phyloP scores from a whole-genome alignment of 2,888 invertebrate genomes.

The Cabera pusaria region DNA sequence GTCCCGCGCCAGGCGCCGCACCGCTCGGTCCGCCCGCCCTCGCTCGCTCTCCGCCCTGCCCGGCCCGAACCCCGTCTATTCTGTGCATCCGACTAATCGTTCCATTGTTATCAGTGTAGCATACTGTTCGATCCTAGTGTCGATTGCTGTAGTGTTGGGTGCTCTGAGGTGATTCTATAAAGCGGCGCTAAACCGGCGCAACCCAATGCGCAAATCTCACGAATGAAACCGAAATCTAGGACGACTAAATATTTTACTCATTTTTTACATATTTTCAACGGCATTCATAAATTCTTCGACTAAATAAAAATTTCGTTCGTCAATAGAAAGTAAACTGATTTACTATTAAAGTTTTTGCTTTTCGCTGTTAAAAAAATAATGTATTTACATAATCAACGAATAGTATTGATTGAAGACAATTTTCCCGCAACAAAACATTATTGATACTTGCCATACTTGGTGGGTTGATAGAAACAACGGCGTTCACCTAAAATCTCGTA shows the following conservation, averaged over 20 bases:
- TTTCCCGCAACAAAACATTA: too few species aligned
- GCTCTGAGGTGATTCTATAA: constrained; percentile 51
- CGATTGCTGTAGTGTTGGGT: constrained; percentile 12
- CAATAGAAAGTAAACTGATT: too few species aligned
- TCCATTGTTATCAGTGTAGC: constrained; percentile 6
- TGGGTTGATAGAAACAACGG: too few species aligned
- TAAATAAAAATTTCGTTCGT: too few species aligned
- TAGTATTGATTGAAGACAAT: too few species aligned
- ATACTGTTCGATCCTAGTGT: constrained; percentile 16
- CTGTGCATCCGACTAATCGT: constrained; percentile 18
- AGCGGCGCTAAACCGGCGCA: constrained; percentile 65
- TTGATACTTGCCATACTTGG: too few species aligned
- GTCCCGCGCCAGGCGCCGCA: constrained; percentile 79
- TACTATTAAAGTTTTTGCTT: too few species aligned
- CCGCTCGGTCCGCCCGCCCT: constrained; percentile 64
- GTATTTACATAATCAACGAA: too few species aligned
- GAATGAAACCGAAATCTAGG: constrained; percentile 59
- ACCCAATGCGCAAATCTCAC: constrained; percentile 76
- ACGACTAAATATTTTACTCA: constrained; percentile 42
- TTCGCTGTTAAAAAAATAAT: too few species aligned
- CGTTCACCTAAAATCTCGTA: too few species aligned
- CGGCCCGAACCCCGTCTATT: constrained; percentile 25
- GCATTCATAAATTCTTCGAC: too few species aligned
- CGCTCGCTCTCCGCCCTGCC: constrained; percentile 48
- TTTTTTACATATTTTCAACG: constrained; percentile 10